These are phyloP conservation scores for Drosophila elegans DNA, from an alignment of 1,140 invertebrate genomes.

Conservation along the genomic window DNA sequence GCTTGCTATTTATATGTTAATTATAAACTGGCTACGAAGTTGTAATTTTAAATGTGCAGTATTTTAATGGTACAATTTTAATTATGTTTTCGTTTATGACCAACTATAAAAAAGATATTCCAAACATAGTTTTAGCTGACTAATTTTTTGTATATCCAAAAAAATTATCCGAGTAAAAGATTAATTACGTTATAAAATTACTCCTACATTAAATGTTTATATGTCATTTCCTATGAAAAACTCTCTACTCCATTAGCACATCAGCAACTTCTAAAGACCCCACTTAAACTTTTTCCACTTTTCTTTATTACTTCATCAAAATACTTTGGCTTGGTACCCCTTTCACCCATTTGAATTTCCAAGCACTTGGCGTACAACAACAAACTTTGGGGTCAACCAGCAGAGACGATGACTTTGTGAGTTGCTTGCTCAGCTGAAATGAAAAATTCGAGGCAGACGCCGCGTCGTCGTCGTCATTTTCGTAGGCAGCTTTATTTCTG, in stretches of 20 bases:
- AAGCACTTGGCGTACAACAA: conserved; percentile 21
- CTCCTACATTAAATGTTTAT: neutral
- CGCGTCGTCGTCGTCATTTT: conserved; percentile 39
- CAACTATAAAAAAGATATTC: no score
- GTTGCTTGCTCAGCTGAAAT: conserved; percentile 28
- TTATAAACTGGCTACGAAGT: neutral
- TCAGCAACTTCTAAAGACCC: conserved; percentile 1
- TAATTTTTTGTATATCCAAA: no score
- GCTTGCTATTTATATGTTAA: neutral
- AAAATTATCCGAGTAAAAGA: no score
- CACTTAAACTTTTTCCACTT: conserved; percentile 9
- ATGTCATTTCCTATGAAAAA: neutral
- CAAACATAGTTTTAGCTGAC: no score
- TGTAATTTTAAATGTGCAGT: no score
- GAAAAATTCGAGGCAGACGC: conserved; percentile 43
- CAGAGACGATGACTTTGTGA: conserved; percentile 23
- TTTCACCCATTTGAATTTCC: conserved; percentile 34
- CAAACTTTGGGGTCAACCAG: conserved; percentile 36
- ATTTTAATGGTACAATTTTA: no score
- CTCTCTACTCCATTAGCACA: conserved; percentile 8
- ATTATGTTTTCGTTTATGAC: no score
- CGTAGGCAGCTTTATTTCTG: conserved; percentile 13
- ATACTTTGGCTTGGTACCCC: conserved; percentile 22
- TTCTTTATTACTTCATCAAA: conserved; percentile 39
- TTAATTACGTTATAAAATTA: neutral